These are phyloP conservation scores for Aegithalos caudatus DNA, from an alignment of 2,113 vertebrate species.

Conservation along the genomic window DNA sequence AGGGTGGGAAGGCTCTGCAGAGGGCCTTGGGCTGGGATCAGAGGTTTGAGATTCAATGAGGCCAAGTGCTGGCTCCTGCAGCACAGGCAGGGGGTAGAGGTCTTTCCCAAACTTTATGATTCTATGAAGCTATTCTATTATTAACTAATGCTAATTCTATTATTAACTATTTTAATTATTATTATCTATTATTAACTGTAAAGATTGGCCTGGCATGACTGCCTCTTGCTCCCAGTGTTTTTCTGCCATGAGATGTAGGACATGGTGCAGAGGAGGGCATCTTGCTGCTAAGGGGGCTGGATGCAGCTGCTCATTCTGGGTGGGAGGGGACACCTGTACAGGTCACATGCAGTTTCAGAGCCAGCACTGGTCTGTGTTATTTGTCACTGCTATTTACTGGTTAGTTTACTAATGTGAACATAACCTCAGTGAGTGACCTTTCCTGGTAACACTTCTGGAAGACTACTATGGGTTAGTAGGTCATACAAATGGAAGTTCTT, in stretches of 20 bases:
- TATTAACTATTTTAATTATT: too few species aligned
- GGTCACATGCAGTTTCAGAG: not conserved
- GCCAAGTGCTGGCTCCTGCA: not conserved
- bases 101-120: not conserved
- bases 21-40: not conserved
- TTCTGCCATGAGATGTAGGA: not conserved
- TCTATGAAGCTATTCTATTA: not conserved
- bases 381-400: not conserved
- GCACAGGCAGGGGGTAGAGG: not conserved
- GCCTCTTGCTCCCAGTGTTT: not conserved
- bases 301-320: not conserved
- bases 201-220: not conserved
- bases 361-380: not conserved
- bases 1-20: not conserved
- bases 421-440: not conserved
- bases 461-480: not conserved
- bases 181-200: too few species aligned
- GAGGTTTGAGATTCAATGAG: not conserved
- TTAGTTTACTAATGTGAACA: not conserved
- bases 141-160: too few species aligned
- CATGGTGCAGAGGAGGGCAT: rapidly evolving
- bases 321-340: not conserved
- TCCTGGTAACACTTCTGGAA: not conserved
- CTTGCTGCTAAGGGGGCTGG: not conserved
- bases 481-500: not conserved